Conservation (phyloP, 2,888 invertebrate genomes). For the Melitaea athalia region DNA sequence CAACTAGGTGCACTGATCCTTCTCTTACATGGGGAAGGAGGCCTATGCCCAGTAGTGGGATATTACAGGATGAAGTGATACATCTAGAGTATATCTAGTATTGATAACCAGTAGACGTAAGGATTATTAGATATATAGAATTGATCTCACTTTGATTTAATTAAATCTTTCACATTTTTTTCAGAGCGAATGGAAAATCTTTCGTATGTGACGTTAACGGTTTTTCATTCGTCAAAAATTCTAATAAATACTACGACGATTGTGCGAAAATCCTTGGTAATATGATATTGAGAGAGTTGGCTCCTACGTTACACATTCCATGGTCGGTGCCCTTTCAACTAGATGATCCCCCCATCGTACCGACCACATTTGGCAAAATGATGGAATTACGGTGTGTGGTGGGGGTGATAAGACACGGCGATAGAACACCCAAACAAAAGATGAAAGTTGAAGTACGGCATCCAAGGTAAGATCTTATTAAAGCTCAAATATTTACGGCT, state of each 20-base stretch:
- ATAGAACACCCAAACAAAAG: constrained; percentile 99
- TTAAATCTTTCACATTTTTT: constrained; percentile 13
- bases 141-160: too few relatives aligned
- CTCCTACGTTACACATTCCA: constrained; percentile 97
- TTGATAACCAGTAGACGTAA: too few relatives aligned
- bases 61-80: too few relatives aligned
- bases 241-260: constrained; percentile 99
- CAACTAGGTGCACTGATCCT: too few relatives aligned
- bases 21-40: too few relatives aligned
- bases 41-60: too few relatives aligned
- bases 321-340: constrained; percentile 98
- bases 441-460: constrained; percentile 99
- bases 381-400: constrained; percentile 96
- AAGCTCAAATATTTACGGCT: too few relatives aligned
- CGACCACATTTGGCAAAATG: constrained; percentile 99
- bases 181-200: constrained; percentile 98
- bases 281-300: constrained; percentile 97
- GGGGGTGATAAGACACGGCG: constrained; percentile 98
- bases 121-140: too few relatives aligned
- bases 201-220: constrained; percentile 99
- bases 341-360: constrained; percentile 99
- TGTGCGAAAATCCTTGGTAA: constrained; percentile 99
- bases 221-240: constrained; percentile 99
- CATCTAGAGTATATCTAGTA: too few relatives aligned
- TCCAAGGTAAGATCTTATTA: constrained; percentile 85